Evolutionary conservation across 2,113 vertebrate species (phyloP), one percentile per base, ranked within the genome.

Genomic region (Tapirus terrestris): DNA sequence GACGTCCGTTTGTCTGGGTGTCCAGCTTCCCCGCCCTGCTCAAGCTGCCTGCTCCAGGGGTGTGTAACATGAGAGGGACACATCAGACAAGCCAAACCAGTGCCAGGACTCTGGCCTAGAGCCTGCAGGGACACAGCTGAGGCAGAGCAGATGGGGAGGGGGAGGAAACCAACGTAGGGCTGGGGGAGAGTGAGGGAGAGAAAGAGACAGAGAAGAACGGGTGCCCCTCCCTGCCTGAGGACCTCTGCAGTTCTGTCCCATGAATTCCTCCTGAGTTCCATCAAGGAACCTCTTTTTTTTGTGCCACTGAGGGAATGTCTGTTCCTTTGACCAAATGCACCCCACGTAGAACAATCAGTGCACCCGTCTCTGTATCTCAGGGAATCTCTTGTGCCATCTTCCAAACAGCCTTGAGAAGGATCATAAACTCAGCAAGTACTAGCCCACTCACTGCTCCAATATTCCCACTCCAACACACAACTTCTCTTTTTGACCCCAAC

Each of bases 291-390:
- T 60, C 43, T 1, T 4, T 16, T 16, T 36, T 51, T 13, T 17
- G 2, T 0, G 3, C 36, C 43, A 0, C n/a, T 0, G 60, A 68
- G n/a, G 53, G 48, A 20, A 6, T 0, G 29, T 31, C 39, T 73
- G 56, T 12, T 70, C 83, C n/a, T 2, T 20, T 2, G 9, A 67
- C 45, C 39, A 7, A 8, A 13, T 1, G 45, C 11, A 1, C 6
- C 29, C 20, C 29, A 0, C 63, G 17, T 12, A 5, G 31, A 53
- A 48, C 5, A 7, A 12, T 8, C 0, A 2, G 77, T 0, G 13
- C 1, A 0, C 14, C 53, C 16, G 51, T 6, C 23, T 3, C 58
- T 10, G 27, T 6, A 6, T 48, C 73, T 21, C 14, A 3, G 58
- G 43, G 7, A 9, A 0, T 0, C 23, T 20, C 33, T 70, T 25